Evolutionary conservation across 2,888 invertebrate genomes (phyloP).

Genomic region (Drosophila pegasa): DNA sequence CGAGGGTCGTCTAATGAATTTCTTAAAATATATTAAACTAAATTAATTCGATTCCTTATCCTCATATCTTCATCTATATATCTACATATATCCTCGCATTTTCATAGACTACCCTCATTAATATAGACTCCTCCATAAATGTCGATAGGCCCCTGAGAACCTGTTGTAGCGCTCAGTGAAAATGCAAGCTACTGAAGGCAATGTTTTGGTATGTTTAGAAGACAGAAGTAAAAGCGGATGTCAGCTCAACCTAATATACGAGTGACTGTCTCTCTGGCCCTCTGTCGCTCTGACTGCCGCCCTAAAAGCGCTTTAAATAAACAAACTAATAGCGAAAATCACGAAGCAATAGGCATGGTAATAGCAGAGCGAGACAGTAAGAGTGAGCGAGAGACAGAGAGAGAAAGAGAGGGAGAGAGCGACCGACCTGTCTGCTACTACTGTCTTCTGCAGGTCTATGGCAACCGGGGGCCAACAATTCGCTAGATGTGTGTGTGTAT

Average conservation of each 20-base stretch:
- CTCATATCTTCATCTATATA: not conserved
- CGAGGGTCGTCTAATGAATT: too few relatives aligned
- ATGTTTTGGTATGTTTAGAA: conserved; percentile 77
- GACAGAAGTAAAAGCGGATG: conserved; percentile 40
- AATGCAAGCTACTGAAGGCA: conserved; percentile 40
- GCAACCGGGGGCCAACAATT: conserved; percentile 81
- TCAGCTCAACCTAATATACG: conserved; percentile 33
- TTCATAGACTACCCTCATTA: not conserved
- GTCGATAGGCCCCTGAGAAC: conserved; percentile 14
- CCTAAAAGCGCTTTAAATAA: conserved; percentile 78
- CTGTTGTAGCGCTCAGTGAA: conserved; percentile 50
- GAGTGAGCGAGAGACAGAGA: conserved; percentile 29
- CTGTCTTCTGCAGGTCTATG: conserved; percentile 73
- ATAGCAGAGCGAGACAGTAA: conserved; percentile 28
- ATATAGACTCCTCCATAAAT: not conserved
- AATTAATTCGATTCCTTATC: not conserved
- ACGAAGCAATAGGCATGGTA: conserved; percentile 64
- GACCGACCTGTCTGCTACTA: conserved; percentile 25
- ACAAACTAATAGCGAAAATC: conserved; percentile 80
- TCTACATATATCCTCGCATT: not conserved
- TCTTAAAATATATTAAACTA: not conserved
- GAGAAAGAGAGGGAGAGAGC: conserved; percentile 35
- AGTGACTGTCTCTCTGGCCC: conserved; percentile 30
- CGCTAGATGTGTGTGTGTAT: conserved; percentile 64
- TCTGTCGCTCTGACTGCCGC: conserved; percentile 57